Percentiles rank a stretch among this genome's conserved stretches.
phyloP scores from a whole-genome alignment of 2,888 invertebrate genomes.

The Clunio marinus region DNA sequence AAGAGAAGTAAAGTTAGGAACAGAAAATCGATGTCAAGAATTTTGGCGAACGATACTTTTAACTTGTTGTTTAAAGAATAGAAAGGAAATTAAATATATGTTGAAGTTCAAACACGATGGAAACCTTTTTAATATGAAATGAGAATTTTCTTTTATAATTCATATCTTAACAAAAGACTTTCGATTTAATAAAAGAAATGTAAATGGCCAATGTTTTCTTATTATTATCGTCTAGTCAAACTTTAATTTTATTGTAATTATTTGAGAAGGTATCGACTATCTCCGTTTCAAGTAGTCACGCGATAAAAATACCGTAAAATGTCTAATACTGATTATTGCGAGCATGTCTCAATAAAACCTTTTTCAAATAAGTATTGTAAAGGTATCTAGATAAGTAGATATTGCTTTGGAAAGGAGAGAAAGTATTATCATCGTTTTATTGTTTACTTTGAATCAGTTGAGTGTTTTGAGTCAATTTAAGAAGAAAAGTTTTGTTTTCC shows the following conservation, averaged over 20 bases:
- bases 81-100: background rate
- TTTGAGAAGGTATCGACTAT: too few species aligned
- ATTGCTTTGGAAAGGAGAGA: conserved; percentile 7
- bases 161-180: background rate
- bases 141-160: background rate
- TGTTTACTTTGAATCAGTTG: background rate
- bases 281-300: too few species aligned
- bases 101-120: too few species aligned
- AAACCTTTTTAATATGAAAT: too few species aligned
- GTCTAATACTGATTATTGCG: conserved; percentile 38
- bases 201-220: conserved; percentile 4
- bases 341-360: too few species aligned
- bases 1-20: background rate
- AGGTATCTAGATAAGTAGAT: too few species aligned
- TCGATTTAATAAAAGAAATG: background rate
- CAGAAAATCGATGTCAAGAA: conserved; percentile 22
- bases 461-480: background rate
- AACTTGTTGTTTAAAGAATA: too few species aligned
- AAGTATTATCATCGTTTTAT: background rate
- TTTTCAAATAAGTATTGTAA: too few species aligned
- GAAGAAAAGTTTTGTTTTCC: background rate
- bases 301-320: background rate
- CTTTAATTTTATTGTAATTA: too few species aligned
- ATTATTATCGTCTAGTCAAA: background rate
- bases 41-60: too few species aligned